Evolutionary conservation across 1,140 invertebrate genomes (phyloP).

Genomic region (Macrosteles quadrilineatus): DNA sequence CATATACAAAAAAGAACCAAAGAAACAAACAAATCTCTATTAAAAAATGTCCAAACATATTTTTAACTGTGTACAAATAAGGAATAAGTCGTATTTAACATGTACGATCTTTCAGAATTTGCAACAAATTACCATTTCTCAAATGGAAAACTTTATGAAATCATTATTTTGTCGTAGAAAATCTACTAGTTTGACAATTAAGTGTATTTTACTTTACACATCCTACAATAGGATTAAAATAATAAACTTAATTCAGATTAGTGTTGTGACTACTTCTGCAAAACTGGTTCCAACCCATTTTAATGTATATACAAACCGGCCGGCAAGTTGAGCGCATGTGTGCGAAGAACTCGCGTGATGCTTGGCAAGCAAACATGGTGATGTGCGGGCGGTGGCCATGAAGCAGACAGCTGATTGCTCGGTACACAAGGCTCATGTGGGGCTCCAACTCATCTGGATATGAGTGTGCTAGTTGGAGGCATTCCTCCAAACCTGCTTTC

Average conservation of each 20-base stretch:
- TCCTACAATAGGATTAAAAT: background rate
- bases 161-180: background rate
- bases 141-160: background rate
- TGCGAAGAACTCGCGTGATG: constrained; percentile 48
- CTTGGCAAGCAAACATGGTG: constrained; percentile 48
- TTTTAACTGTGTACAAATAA: too few species aligned
- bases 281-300: background rate
- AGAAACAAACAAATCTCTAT: too few species aligned
- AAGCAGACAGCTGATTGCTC: constrained; percentile 46
- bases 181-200: background rate
- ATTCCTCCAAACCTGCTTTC: constrained; percentile 12
- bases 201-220: background rate
- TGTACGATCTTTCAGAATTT: too few species aligned
- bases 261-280: background rate
- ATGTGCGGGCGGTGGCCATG: constrained; percentile 48
- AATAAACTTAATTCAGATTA: background rate
- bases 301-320: constrained; percentile 43
- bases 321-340: constrained; percentile 48
- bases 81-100: too few species aligned
- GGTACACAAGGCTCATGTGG: constrained; percentile 48
- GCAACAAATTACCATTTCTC: background rate
- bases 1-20: constrained; percentile 36
- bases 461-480: constrained; percentile 9
- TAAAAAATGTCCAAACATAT: background rate
- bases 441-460: constrained; percentile 27